Evolutionary conservation across 2,797 vertebrate species (phyloP).

Genomic region (Paratrypauchen microcephalus): DNA sequence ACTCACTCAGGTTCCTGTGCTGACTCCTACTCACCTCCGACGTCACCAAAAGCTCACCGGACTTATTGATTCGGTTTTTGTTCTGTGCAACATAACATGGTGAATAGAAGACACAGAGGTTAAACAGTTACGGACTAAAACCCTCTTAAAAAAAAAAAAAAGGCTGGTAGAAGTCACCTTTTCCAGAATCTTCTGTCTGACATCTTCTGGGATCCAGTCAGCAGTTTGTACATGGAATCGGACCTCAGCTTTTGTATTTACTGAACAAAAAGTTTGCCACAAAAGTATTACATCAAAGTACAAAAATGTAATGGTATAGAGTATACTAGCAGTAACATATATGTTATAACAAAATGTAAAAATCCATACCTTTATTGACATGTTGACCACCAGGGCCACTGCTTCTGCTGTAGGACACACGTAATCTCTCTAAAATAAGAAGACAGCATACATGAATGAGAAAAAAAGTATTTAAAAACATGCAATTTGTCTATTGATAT

Average conservation of each 20-base stretch:
- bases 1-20: conserved; percentile 86
- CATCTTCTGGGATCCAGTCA: conserved; percentile 89
- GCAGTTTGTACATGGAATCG: conserved; percentile 90
- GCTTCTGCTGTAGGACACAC: conserved; percentile 86
- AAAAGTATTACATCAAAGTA: neutral
- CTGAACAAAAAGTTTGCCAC: conserved; percentile 54
- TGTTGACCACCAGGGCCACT: conserved; percentile 92
- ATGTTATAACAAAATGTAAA: too few species aligned
- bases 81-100: conserved; percentile 68
- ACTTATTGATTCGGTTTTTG: conserved; percentile 86
- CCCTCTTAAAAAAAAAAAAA: too few species aligned
- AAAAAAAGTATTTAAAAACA: neutral
- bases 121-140: neutral
- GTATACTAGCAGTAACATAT: too few species aligned
- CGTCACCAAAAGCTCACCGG: conserved; percentile 87
- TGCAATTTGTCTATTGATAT: conserved; percentile 9
- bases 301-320: too few species aligned
- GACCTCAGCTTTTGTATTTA: conserved; percentile 90
- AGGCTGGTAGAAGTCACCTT: conserved; percentile 67
- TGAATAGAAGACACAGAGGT: neutral
- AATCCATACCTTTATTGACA: conserved; percentile 91
- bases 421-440: conserved; percentile 81
- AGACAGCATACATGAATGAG: neutral
- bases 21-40: conserved; percentile 90
- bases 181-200: conserved; percentile 78